Conservation (phyloP, 2,888 invertebrate species). For the Polydrusus pterygomalis region DNA sequence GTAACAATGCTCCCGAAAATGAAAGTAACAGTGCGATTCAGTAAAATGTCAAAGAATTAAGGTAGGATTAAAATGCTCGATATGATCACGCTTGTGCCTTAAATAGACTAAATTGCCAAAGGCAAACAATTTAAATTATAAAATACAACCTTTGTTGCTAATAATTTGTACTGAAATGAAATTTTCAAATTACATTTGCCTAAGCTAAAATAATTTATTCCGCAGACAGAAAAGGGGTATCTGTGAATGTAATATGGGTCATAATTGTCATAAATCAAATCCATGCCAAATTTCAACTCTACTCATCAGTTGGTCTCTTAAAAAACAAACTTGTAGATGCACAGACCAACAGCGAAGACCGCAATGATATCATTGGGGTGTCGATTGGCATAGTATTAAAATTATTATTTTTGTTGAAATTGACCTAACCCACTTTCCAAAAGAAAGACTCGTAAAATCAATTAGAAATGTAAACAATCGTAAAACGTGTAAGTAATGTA, state of each 20-base stretch:
- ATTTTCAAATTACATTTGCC: neutral
- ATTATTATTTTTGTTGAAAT: neutral
- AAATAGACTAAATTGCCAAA: constrained; percentile 20
- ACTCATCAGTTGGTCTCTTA: too few relatives aligned
- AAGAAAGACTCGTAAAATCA: constrained; percentile 7
- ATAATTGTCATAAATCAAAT: too few relatives aligned
- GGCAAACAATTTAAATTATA: constrained; percentile 17
- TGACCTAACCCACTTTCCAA: constrained; percentile 16
- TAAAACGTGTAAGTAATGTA: constrained; percentile 1
- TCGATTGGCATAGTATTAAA: neutral
- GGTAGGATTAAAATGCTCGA: constrained; percentile 30
- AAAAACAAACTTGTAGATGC: too few relatives aligned
- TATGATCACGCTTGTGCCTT: constrained; percentile 26
- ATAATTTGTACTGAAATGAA: neutral
- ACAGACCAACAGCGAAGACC: too few relatives aligned
- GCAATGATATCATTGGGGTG: too few relatives aligned
- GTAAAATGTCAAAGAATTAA: constrained; percentile 27
- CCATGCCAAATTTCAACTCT: too few relatives aligned
- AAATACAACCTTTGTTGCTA: neutral
- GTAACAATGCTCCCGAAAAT: constrained; percentile 25
- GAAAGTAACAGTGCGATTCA: constrained; percentile 35
- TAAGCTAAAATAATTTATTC: too few relatives aligned
- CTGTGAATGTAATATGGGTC: too few relatives aligned
- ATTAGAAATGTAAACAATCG: constrained; percentile 16
- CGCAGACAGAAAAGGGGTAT: too few relatives aligned